Percentiles rank a stretch among this genome's conserved stretches.
These are phyloP conservation scores for Thamnaconus septentrionalis DNA, from an alignment of 2,113 vertebrate genomes.

Conservation along the genomic window DNA sequence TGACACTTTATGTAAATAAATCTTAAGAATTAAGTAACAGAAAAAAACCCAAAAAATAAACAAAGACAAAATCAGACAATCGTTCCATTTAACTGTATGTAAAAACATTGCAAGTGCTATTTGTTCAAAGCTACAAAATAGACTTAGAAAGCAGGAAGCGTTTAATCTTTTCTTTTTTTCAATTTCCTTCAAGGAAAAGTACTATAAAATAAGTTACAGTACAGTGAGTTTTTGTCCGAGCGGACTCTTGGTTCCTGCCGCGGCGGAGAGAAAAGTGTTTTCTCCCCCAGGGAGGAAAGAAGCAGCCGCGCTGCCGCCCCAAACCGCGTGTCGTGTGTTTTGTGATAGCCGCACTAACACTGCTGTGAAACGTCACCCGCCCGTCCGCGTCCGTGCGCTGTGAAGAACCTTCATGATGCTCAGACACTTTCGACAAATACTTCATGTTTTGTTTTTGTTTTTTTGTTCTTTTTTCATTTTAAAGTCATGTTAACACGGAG, in stretches of 20 bases:
- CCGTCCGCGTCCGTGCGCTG: slow-evolving; percentile 11
- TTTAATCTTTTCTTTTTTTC: slow-evolving; percentile 42
- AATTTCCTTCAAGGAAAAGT: slow-evolving; percentile 99
- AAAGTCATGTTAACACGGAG: slow-evolving; percentile 68
- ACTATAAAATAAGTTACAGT: slow-evolving; percentile 99
- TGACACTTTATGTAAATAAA: slow-evolving; percentile 77
- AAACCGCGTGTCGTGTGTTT: slow-evolving; percentile 23
- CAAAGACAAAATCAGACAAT: slow-evolving; percentile 80
- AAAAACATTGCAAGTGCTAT: slow-evolving; percentile 93
- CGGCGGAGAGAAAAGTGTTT: slow-evolving; percentile 78
- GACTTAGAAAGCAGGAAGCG: slow-evolving; percentile 87
- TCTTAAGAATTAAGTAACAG: slow-evolving; percentile 87
- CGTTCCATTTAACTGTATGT: slow-evolving; percentile 90
- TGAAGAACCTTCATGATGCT: slow-evolving; percentile 87
- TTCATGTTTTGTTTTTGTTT: slow-evolving; percentile 78
- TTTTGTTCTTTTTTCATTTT: too few relatives aligned
- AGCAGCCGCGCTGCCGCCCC: slow-evolving; percentile 69
- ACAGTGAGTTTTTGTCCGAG: slow-evolving; percentile 97
- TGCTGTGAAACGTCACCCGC: too few relatives aligned
- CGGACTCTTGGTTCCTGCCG: slow-evolving; percentile 95
- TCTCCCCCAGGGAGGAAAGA: slow-evolving; percentile 85
- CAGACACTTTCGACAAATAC: slow-evolving; percentile 82
- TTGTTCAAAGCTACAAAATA: slow-evolving; percentile 94
- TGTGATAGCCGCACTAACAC: too few relatives aligned
- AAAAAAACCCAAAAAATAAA: slow-evolving; percentile 57